Evolutionary conservation across 2,888 invertebrate genomes (phyloP).

Genomic region (Watsonalla cultraria): DNA sequence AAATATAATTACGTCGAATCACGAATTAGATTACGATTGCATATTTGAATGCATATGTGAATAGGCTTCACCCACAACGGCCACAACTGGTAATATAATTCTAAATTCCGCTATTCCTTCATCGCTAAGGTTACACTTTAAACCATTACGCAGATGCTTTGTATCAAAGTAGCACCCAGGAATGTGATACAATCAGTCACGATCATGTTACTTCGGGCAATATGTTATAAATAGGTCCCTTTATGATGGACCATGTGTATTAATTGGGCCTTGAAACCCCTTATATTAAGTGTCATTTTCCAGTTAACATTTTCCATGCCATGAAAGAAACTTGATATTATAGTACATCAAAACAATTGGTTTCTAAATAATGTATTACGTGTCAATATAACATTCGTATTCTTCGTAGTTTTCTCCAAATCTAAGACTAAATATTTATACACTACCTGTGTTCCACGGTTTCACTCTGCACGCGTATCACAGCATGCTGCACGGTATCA

Average conservation of each 20-base stretch:
- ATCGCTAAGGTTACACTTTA: neutral
- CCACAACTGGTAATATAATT: neutral
- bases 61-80: neutral
- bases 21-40: no score
- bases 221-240: slow-evolving; percentile 14
- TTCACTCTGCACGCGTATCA: no score
- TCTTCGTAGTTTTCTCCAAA: no score
- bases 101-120: slow-evolving; percentile 5
- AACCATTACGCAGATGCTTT: slow-evolving; percentile 15
- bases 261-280: slow-evolving; percentile 8
- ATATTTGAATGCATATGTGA: no score
- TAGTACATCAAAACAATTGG: no score
- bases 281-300: neutral
- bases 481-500: no score
- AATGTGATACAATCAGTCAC: slow-evolving; percentile 17
- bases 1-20: no score
- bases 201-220: slow-evolving; percentile 17
- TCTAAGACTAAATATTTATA: no score
- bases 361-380: no score
- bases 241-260: slow-evolving; percentile 4
- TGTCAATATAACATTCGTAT: no score
- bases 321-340: no score
- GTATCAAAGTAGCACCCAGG: slow-evolving; percentile 13
- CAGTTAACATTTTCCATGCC: neutral
- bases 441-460: no score